Evolutionary conservation across 2,797 vertebrate genomes (phyloP), one percentile per base, ranked within the genome.

Genomic region (Pipistrellus nathusii): DNA sequence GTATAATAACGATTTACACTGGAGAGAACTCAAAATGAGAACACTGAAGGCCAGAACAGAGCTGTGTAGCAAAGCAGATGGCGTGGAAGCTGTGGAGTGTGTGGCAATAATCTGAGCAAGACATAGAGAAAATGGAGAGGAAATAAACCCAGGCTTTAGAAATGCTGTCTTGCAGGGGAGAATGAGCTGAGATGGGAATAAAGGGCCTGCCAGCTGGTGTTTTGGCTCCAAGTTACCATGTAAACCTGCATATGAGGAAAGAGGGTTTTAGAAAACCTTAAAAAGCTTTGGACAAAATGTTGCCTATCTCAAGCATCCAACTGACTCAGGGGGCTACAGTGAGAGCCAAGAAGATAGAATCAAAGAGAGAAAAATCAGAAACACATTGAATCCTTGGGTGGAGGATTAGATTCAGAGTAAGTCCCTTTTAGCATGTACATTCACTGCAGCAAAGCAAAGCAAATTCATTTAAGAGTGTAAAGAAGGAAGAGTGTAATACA

Each of bases 301-400:
- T 82, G 68, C 73, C 62, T 53, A 2, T 38, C 72, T 78, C 57
- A 59, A 82, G 72, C 32, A 64, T 85, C 62, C 85, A 90, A 78
- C 69, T 71, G 87, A 48, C 57, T 78, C 51, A 21, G 27, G 48
- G 44, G 57, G 64, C 35, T 72, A 5, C 1, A 3, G 10, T 23
- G 89, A 82, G 80, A 89, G 83, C 94, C 89, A 95, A 92, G 55
- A 94, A 94, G 92, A 85, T 7, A 90, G 66, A 85, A 62, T 88
- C 66, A 59, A 55, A 32, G 64, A 25, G 6, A 48, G 69, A 38
- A 83, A 88, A 94, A 83, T 83, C 14, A 41, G 53, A 87, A 95
- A 75, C 73, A 90, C 77, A 14, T 1, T 32, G 30, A 90, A 69
- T 55, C 30, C 35, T 82, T 78, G 90, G 78, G 41, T 23, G 6